These are phyloP conservation scores for Caracal caracal DNA, from an alignment of 2,113 vertebrate genomes.

Conservation along the genomic window DNA sequence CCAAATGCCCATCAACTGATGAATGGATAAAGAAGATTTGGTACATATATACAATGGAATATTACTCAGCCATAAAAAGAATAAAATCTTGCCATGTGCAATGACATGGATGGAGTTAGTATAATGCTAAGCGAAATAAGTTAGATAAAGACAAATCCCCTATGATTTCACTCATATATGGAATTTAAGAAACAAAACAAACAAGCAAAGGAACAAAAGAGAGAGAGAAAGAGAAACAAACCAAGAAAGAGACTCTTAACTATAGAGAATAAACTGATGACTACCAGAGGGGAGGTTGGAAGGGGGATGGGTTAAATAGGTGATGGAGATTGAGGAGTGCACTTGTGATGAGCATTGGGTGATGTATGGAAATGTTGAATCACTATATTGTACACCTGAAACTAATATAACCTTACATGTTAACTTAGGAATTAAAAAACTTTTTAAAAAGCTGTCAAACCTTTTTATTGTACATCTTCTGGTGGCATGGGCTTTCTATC, in stretches of 20 bases:
- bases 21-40: background rate
- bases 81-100: background rate
- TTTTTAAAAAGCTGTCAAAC: slow-evolving; percentile 22
- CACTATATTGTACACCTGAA: background rate
- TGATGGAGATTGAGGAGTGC: background rate
- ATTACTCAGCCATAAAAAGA: background rate
- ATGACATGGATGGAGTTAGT: background rate
- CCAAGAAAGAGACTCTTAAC: background rate
- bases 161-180: background rate
- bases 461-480: background rate
- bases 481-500: background rate
- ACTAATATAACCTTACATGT: background rate
- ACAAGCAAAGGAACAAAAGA: background rate
- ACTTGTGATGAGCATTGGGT: background rate
- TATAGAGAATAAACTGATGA: background rate
- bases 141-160: background rate
- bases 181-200: background rate
- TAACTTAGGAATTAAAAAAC: background rate
- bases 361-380: background rate
- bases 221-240: background rate
- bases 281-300: background rate
- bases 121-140: background rate
- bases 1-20: background rate
- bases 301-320: background rate
- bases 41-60: background rate